Percentiles rank a stretch among this genome's conserved stretches.
Evolutionary conservation across 2,113 vertebrate genomes (phyloP).

Genomic region (Varanus komodoensis): DNA sequence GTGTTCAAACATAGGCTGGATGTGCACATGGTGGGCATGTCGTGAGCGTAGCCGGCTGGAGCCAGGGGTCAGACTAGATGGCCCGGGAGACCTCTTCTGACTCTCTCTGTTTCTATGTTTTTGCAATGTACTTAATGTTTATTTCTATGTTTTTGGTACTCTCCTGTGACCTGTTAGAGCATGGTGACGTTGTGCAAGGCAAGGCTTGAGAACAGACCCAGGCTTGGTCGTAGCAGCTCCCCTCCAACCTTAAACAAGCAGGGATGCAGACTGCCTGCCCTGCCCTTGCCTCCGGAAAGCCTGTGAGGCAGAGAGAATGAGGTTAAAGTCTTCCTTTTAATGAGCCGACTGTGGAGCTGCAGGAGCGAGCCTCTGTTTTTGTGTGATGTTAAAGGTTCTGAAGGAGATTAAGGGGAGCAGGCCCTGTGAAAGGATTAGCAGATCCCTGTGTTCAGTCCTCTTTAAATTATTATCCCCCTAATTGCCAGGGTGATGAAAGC

Average conservation of each 20-base stretch:
- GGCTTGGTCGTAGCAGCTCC: slow-evolving; percentile 62
- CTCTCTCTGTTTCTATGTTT: background rate
- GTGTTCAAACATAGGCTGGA: too few relatives aligned
- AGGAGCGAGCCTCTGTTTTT: slow-evolving; percentile 51
- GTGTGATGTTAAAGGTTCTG: slow-evolving; percentile 33
- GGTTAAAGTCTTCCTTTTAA: slow-evolving; percentile 56
- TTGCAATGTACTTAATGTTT: background rate
- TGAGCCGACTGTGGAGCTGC: slow-evolving; percentile 39
- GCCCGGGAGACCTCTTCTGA: too few relatives aligned
- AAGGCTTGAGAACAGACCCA: slow-evolving; percentile 42
- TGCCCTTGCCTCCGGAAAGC: background rate
- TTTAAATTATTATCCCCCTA: slow-evolving; percentile 67
- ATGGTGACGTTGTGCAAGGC: slow-evolving; percentile 61
- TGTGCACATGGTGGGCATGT: too few relatives aligned
- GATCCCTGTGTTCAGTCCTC: slow-evolving; percentile 65
- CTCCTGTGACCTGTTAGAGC: slow-evolving; percentile 56
- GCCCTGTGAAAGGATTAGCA: slow-evolving; percentile 59
- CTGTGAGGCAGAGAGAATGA: background rate
- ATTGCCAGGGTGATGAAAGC: slow-evolving; percentile 57
- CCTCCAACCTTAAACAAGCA: slow-evolving; percentile 18
- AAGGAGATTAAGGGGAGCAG: slow-evolving; percentile 57
- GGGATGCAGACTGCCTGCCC: slow-evolving; percentile 51
- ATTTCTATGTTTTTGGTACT: background rate
- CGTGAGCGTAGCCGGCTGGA: too few relatives aligned
- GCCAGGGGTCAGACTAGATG: too few relatives aligned